Evolutionary conservation across 2,113 vertebrate genomes (phyloP).

Genomic region (Prietella phreatophila): DNA sequence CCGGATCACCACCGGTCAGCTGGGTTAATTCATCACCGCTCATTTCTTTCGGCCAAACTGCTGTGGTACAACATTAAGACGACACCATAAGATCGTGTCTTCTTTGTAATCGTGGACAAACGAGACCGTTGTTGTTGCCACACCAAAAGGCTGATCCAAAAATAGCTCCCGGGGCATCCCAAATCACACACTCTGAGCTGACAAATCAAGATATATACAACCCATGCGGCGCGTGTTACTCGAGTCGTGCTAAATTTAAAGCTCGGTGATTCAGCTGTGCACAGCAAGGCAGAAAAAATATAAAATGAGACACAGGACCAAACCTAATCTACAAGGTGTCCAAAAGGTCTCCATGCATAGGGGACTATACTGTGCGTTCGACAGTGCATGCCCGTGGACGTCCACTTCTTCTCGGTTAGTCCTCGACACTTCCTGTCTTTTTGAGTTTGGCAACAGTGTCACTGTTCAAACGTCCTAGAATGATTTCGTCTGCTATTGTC

Average conservation of each 20-base stretch:
- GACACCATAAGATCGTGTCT: too few species aligned
- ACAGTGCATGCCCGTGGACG: too few species aligned
- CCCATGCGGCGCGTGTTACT: not conserved
- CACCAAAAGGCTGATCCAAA: not conserved
- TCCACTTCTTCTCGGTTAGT: too few species aligned
- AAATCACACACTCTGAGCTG: not conserved
- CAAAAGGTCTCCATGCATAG: too few species aligned
- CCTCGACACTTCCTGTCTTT: too few species aligned
- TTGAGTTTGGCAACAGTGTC: too few species aligned
- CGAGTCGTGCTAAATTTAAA: not conserved
- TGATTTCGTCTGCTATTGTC: too few species aligned
- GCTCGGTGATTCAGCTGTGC: not conserved
- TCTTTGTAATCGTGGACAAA: not conserved
- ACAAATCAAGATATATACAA: not conserved
- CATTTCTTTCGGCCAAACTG: not conserved
- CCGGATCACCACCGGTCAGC: not conserved
- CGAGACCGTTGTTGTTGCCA: not conserved
- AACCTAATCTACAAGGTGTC: not conserved
- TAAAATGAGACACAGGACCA: not conserved
- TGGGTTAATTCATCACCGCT: not conserved
- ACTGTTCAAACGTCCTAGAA: too few species aligned
- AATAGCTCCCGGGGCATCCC: not conserved
- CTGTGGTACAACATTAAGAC: not conserved
- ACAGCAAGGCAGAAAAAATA: not conserved
- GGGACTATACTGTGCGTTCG: too few species aligned